phyloP scores from a whole-genome alignment of 2,888 invertebrate genomes.

The Punctoribates punctum region DNA sequence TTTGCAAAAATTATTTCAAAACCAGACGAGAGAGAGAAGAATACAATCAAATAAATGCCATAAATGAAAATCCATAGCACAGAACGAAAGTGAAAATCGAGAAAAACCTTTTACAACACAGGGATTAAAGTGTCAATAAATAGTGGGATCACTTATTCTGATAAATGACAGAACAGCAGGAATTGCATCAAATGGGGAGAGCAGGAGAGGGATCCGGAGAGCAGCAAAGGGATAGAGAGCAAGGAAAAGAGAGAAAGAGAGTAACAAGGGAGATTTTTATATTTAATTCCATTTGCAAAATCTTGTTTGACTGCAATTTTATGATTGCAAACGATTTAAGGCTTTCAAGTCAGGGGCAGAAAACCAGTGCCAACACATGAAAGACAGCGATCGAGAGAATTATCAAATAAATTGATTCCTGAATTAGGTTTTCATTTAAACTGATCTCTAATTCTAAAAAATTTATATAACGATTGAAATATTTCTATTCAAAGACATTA shows the following conservation, averaged over 20 bases:
- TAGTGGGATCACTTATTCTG: constrained; percentile 30
- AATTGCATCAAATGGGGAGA: not conserved
- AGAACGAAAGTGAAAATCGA: not conserved
- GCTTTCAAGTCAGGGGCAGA: not conserved
- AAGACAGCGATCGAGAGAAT: too few species aligned
- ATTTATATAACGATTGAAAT: too few species aligned
- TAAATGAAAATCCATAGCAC: too few species aligned
- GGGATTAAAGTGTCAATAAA: constrained; percentile 38
- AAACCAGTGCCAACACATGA: too few species aligned
- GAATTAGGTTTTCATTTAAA: not conserved
- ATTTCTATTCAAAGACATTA: too few species aligned
- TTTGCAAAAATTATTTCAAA: too few species aligned
- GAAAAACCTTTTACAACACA: constrained; percentile 22
- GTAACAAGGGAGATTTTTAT: not conserved
- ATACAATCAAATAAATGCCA: too few species aligned
- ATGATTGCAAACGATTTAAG: not conserved
- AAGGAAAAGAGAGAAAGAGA: not conserved
- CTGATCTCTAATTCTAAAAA: too few species aligned
- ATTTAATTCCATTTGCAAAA: constrained; percentile 12
- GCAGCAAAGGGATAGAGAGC: too few species aligned
- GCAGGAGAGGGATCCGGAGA: too few species aligned
- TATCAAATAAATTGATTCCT: not conserved
- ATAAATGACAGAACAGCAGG: constrained; percentile 30
- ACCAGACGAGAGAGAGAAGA: too few species aligned
- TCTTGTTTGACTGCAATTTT: constrained; percentile 25